Evolutionary conservation across 2,797 vertebrate genomes (phyloP).

Genomic region (Neosalanx taihuensis): DNA sequence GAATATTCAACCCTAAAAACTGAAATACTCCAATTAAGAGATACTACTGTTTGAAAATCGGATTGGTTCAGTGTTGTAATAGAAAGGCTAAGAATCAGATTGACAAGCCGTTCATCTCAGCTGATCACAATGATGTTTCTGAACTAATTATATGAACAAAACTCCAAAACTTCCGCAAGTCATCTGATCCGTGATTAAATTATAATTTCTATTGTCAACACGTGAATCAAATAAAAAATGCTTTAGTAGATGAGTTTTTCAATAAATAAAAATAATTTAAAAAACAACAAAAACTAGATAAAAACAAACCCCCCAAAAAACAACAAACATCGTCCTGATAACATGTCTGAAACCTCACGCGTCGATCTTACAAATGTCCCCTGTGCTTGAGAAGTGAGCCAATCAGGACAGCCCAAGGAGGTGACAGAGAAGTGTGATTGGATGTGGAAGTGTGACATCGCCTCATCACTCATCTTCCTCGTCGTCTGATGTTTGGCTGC

Average conservation of each 20-base stretch:
- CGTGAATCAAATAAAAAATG: neutral
- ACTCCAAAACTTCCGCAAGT: slow-evolving; percentile 35
- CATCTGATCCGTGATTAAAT: neutral
- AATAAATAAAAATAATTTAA: neutral
- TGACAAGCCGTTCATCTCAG: slow-evolving; percentile 38
- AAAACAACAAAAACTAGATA: neutral
- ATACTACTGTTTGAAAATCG: neutral
- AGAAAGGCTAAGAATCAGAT: neutral
- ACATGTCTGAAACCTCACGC: slow-evolving; percentile 8
- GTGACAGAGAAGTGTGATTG: slow-evolving; percentile 15
- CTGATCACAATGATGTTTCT: slow-evolving; percentile 51
- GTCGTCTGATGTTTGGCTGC: slow-evolving; percentile 83
- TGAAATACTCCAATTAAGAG: neutral
- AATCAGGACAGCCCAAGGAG: slow-evolving; percentile 30
- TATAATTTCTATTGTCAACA: neutral
- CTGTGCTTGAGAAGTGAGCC: slow-evolving; percentile 69
- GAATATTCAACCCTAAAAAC: neutral
- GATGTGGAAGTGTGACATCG: slow-evolving; percentile 34
- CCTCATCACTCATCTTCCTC: slow-evolving; percentile 57
- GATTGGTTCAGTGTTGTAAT: neutral
- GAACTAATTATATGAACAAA: slow-evolving; percentile 51
- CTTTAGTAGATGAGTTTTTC: neutral
- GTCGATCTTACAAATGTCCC: slow-evolving; percentile 74
- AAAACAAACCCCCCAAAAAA: neutral
- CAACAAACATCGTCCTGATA: neutral